Evolutionary conservation across 2,888 invertebrate species (phyloP).

Genomic region (Pyrrhia umbra): DNA sequence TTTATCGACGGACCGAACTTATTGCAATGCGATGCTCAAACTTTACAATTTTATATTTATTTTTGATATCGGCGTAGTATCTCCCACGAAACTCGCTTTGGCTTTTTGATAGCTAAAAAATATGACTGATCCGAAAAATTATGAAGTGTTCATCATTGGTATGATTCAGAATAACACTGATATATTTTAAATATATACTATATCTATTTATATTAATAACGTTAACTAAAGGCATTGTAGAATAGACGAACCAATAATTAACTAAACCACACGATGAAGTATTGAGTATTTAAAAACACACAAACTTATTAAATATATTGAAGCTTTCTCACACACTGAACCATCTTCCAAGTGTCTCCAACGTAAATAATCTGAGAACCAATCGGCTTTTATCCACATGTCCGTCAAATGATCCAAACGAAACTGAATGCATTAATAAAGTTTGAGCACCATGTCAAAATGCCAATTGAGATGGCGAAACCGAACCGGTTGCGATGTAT

Average conservation of each 20-base stretch:
- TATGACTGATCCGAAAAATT: too few relatives aligned
- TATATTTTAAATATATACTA: too few relatives aligned
- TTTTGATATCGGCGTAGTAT: too few relatives aligned
- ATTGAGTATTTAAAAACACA: too few relatives aligned
- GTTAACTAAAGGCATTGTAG: too few relatives aligned
- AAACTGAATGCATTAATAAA: slow-evolving; percentile 58
- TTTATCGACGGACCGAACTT: slow-evolving; percentile 88
- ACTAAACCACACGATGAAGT: too few relatives aligned
- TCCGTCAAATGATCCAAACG: slow-evolving; percentile 26
- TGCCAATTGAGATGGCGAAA: slow-evolving; percentile 87
- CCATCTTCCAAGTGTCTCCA: slow-evolving; percentile 16
- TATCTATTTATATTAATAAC: too few relatives aligned
- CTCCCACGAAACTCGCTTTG: too few relatives aligned
- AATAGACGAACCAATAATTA: too few relatives aligned
- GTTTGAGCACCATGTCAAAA: slow-evolving; percentile 79
- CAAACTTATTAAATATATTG: slow-evolving; percentile 16
- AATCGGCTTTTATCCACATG: slow-evolving; percentile 8
- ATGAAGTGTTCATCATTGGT: too few relatives aligned
- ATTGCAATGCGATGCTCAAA: slow-evolving; percentile 79
- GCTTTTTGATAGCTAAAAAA: too few relatives aligned
- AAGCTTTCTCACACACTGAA: slow-evolving; percentile 32
- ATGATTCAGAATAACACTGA: too few relatives aligned
- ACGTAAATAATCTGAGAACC: slow-evolving; percentile 20
- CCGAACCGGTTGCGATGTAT: slow-evolving; percentile 81
- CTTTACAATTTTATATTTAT: slow-evolving; percentile 55